Evolutionary conservation across 2,888 invertebrate genomes (phyloP), one percentile per base, ranked within the genome.

Genomic region (Caenorhabditis sp.): DNA sequence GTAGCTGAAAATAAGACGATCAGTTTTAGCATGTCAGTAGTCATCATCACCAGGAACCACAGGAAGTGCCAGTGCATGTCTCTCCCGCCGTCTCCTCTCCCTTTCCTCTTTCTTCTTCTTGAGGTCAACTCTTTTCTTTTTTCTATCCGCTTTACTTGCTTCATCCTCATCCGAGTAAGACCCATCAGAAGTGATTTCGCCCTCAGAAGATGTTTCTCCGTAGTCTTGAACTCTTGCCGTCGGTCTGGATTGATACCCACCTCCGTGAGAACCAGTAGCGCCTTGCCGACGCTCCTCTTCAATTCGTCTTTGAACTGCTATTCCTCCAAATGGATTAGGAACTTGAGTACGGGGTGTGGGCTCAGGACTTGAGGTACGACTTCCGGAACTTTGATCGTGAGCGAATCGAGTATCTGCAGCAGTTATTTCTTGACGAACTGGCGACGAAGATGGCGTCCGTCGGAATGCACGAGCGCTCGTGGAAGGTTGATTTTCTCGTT

Each of bases 151-250:
- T 41, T 76, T 68, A 2, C 0, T n/a, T 16, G 59, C 69, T 16
- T 49, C 63, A 35, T 44, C 54, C 14, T 70, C 79, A 64, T 70
- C 63, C 3, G 61, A 61, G 35, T 70, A 70, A 7, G 54, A 70
- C 0, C 70, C 77, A 12, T 77, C 79, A 28, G 72, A 72, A 3
- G 63, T 47, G 2, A 16, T 3, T 12, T 79, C 70, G 3, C 47
- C 24, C 8, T 70, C 70, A 0, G 70, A 75, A 5, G 61, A 69
- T 3, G 69, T 59, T 7, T 58, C 61, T 5, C 51, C 54, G 10
- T 38, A 8, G 12, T 35, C 4, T 1, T 38, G 12, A 7, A 70
- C 14, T 16, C 69, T 49, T 7, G 26, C 54, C 16, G 26, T 26
- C 22, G 54, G 26, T 1, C 6, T 56, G 2, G 54, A 12, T 5